Evolutionary conservation across 2,113 vertebrate genomes (phyloP).

Genomic region (Garra rufa): DNA sequence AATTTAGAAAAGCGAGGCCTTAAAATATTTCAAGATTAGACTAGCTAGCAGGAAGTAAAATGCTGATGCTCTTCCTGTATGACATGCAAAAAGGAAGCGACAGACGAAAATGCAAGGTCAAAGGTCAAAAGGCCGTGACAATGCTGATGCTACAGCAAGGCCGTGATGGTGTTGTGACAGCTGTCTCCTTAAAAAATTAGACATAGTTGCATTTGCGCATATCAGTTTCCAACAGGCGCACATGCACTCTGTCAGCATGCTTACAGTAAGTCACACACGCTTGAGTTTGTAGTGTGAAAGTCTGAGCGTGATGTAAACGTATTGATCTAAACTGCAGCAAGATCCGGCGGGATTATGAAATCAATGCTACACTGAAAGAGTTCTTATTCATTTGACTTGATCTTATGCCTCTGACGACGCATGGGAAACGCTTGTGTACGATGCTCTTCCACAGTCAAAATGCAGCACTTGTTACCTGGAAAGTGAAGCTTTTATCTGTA

Average conservation of each 20-base stretch:
- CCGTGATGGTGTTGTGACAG: slow-evolving; percentile 4
- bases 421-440: background rate
- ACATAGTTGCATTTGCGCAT: background rate
- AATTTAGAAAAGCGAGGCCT: background rate
- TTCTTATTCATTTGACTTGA: slow-evolving; percentile 42
- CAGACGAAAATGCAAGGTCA: slow-evolving; percentile 31
- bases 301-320: slow-evolving; percentile 35
- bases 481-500: background rate
- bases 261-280: slow-evolving; percentile 17
- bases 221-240: background rate
- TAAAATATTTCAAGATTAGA: background rate
- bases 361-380: slow-evolving; percentile 39
- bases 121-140: slow-evolving; percentile 40
- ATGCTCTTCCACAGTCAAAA: background rate
- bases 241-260: slow-evolving; percentile 13
- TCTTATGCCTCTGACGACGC: background rate
- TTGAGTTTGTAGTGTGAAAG: slow-evolving; percentile 9
- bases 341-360: slow-evolving; percentile 36
- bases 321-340: slow-evolving; percentile 38
- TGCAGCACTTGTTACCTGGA: background rate
- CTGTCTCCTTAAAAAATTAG: background rate
- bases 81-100: slow-evolving; percentile 41
- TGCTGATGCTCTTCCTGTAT: slow-evolving; percentile 40
- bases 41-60: slow-evolving; percentile 21
- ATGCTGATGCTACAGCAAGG: background rate